Percentiles rank a stretch among this genome's conserved stretches.
Evolutionary conservation across 2,888 invertebrate species (phyloP).

Genomic region (Melolontha melolontha): DNA sequence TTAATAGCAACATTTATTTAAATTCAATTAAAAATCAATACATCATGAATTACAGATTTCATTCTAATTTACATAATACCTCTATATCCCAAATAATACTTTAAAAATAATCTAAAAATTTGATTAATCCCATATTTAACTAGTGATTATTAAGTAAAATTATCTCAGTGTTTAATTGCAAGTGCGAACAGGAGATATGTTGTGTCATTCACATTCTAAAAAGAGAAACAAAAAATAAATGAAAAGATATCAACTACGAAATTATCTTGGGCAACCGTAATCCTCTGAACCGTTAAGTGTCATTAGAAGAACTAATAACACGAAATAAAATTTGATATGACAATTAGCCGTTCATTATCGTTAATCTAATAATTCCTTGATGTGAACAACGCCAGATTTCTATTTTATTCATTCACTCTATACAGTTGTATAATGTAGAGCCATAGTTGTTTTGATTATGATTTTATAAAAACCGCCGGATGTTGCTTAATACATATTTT

Average conservation of each 20-base stretch:
- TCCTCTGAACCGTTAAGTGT: constrained; percentile 25
- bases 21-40: too few species aligned
- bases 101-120: too few species aligned
- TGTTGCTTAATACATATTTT: constrained; percentile 21
- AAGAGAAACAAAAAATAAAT: constrained; percentile 2
- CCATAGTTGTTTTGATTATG: constrained; percentile 16
- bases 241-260: constrained; percentile 1
- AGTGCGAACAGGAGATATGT: too few species aligned
- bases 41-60: too few species aligned
- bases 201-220: too few species aligned
- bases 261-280: constrained; percentile 14
- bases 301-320: constrained; percentile 27
- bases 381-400: constrained; percentile 5
- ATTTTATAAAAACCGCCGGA: constrained; percentile 23
- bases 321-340: constrained; percentile 34
- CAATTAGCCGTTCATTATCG: constrained; percentile 41
- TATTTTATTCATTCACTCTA: constrained; percentile 17
- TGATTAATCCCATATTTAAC: too few species aligned
- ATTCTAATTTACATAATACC: too few species aligned
- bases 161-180: too few species aligned
- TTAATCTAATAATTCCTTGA: constrained; percentile 37
- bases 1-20: too few species aligned
- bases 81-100: too few species aligned
- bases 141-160: too few species aligned
- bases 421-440: neutral